These are phyloP conservation scores for Xenopus laevis DNA, from an alignment of 2,113 vertebrate species.

Conservation along the genomic window DNA sequence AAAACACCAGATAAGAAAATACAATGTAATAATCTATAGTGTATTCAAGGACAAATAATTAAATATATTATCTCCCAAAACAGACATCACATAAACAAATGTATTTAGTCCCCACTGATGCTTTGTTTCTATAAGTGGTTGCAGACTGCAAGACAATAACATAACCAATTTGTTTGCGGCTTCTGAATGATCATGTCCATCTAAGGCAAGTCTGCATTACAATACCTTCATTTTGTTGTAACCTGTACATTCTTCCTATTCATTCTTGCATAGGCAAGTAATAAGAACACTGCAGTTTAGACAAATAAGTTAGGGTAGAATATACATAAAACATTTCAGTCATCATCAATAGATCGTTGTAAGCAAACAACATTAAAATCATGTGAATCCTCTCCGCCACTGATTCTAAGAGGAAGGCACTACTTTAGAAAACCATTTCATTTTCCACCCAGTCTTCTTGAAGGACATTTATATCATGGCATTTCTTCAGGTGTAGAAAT, in stretches of 20 bases:
- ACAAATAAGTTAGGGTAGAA: conserved; percentile 66
- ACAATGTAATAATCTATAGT: conserved; percentile 47
- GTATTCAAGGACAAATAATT: conserved; percentile 62
- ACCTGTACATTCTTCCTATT: conserved; percentile 42
- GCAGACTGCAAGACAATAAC: conserved; percentile 47
- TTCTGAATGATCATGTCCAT: too few species aligned
- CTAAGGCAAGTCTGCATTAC: not conserved
- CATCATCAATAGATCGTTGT: conserved; percentile 59
- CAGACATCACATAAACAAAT: not conserved
- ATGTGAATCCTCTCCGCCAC: conserved; percentile 40
- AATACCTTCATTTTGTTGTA: conserved; percentile 20
- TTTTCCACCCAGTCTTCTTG: conserved; percentile 34
- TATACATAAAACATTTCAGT: conserved; percentile 54
- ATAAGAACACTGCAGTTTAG: conserved; percentile 60
- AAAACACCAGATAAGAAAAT: conserved; percentile 21
- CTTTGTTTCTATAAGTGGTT: conserved; percentile 18
- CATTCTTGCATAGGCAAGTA: conserved; percentile 60
- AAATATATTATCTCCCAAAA: conserved; percentile 43
- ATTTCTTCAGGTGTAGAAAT: conserved; percentile 49
- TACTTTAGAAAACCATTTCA: conserved; percentile 55
- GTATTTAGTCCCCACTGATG: not conserved
- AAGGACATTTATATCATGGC: conserved; percentile 40
- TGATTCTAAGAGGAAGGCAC: conserved; percentile 60
- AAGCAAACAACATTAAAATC: conserved; percentile 51
- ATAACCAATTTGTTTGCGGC: not conserved